Evolutionary conservation across 2,888 invertebrate species (phyloP), one percentile per base, ranked within the genome.

Genomic region (Eilema depressum): DNA sequence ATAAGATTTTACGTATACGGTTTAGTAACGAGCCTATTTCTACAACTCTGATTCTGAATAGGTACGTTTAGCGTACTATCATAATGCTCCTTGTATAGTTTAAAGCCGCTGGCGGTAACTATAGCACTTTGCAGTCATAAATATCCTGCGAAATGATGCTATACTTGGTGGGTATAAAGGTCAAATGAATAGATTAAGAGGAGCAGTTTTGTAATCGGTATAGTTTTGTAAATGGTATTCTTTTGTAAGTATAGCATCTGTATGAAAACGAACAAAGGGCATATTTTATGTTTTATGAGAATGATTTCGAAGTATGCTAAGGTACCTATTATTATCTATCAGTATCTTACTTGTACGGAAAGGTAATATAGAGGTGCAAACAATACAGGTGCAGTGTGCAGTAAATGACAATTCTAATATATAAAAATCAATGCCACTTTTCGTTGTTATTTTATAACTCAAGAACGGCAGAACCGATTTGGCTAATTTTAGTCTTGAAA

Each of bases 51-150:
- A 56, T 57, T 56, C 20, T 57, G 14, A 41, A 74, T 66, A 47
- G 62, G 63, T 23, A n/a, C n/a, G 14, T 61, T 70, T 63, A 62
- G 47, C 23, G 23, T 59, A 70, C 23, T 63, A 68, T 63, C 57
- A 56, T 69, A 56, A 4, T 66, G 60, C 67, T 64, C 72, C 72
- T 71, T 71, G 65, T 14, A 73, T 56, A 63, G 76, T 60, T 69
- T 69, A 47, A 66, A 69, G 70, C 78, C 73, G 61, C 70, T 37
- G 63, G 76, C 76, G 41, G 63, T 78, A 78, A 73, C 68, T 56
- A 74, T 66, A 63, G 61, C 47, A 61, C 41, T 68, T 68, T 65
- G 68, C 65, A 62, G 62, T 64, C 23, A 63, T 59, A 53, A 53
- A 23, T 66, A 66, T 63, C 59, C 28, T 33, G 20, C 65, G 41